Evolutionary conservation across 2,797 vertebrate species (phyloP), one percentile per base, ranked within the genome.

Genomic region (Alosa sapidissima): DNA sequence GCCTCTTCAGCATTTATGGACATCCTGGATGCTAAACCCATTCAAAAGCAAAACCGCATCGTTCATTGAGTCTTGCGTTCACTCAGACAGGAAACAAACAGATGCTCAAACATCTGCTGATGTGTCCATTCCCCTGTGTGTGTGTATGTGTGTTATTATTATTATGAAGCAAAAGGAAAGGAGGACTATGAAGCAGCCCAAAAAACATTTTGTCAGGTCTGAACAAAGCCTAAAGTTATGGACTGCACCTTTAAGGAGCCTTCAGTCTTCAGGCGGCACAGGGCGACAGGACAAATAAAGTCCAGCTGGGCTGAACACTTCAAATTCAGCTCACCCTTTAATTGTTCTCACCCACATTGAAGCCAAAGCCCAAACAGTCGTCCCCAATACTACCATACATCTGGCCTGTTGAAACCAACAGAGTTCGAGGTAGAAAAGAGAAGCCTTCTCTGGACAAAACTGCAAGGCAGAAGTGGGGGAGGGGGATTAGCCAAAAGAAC

Each of bases 1-100:
- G 52, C 47, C 55, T 28, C 9, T 48, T 13, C 45, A 81, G 36
- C 47, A 82, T 82, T 87, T 82, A 85, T 83, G 81, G 85, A 84
- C 60, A 88, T 87, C 84, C 75, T 84, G 45, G 33, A 83, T 55
- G 47, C 36, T 16, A 62, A 83, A 60, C 51, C n/a, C 58, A 60
- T 85, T 85, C 28, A 81, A 65, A 48, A 81, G 21, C 21, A 60
- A 75, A 48, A 81, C 58, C 5, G n/a, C 58, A 60, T 9, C 8
- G 7, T 60, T 60, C 58, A 60, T 24, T 21, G 51, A 52, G 54
- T 55, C 16, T 54, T 55, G 54, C 3, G 3, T 55, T 5, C 54
- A 60, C 6, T 60, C n/a, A 60, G n/a, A 60, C 58, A 24, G 58
- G 58, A 60, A 60, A 60, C 58, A 60, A 60, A 60, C 21, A 8